These are phyloP conservation scores for Anguilla marmorata DNA, from an alignment of 2,797 vertebrate genomes.

Conservation along the genomic window DNA sequence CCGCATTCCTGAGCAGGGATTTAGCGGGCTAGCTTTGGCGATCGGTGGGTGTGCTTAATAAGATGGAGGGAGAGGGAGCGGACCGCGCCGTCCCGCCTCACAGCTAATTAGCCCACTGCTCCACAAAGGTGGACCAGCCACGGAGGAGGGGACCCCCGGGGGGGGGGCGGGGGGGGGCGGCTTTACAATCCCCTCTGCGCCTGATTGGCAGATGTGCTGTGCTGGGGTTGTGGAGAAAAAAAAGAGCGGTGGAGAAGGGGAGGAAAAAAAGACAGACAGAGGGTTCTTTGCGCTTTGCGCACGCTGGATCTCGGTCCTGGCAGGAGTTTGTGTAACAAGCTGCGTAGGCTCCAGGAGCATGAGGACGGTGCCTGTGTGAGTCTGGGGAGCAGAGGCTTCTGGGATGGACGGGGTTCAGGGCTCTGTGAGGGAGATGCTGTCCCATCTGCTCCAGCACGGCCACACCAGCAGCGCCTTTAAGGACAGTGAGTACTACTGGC, in stretches of 20 bases:
- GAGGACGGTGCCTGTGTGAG: constrained; percentile 49
- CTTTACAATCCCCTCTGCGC: constrained; percentile 67
- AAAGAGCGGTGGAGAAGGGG: constrained; percentile 6
- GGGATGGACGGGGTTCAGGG: constrained; percentile 68
- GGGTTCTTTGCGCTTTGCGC: not conserved
- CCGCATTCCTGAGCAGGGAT: constrained; percentile 70
- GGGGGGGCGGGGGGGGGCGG: constrained; percentile 33
- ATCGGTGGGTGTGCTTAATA: constrained; percentile 65
- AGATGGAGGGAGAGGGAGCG: constrained; percentile 63
- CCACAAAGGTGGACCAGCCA: constrained; percentile 85
- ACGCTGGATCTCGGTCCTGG: constrained; percentile 21
- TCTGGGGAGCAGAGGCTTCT: constrained; percentile 33
- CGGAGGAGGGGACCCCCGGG: constrained; percentile 75
- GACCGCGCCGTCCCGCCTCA: constrained; percentile 68
- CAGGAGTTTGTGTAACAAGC: constrained; percentile 60
- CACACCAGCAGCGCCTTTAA: constrained; percentile 73
- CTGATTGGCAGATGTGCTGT: constrained; percentile 71
- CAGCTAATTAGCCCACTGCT: constrained; percentile 85
- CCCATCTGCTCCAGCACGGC: constrained; percentile 72
- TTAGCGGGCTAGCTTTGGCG: constrained; percentile 55
- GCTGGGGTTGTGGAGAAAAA: constrained; percentile 53
- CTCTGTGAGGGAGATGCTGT: constrained; percentile 71
- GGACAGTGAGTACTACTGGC: constrained; percentile 80
- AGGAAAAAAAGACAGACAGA: constrained; percentile 25
- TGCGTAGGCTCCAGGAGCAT: constrained; percentile 60